These are phyloP conservation scores for Lophura nycthemera DNA, from an alignment of 2,113 vertebrate species.

Conservation along the genomic window DNA sequence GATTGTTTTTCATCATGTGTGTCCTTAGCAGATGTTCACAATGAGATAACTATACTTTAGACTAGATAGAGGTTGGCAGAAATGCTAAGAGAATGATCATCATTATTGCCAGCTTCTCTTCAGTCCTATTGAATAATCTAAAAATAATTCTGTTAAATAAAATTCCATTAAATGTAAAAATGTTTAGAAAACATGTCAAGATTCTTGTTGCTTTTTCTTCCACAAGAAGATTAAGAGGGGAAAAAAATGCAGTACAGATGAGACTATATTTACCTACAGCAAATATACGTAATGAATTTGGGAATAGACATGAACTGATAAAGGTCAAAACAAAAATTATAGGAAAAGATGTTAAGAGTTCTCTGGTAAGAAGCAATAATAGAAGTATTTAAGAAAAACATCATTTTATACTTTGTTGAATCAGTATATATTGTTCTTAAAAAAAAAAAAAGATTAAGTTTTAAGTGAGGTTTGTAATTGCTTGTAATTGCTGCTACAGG, in stretches of 20 bases:
- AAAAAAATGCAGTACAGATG: neutral
- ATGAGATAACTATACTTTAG: neutral
- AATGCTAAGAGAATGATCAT: neutral
- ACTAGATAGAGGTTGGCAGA: neutral
- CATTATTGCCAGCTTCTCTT: neutral
- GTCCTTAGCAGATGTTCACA: neutral
- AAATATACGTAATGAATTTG: neutral
- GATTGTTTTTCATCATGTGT: neutral
- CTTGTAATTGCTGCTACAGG: neutral
- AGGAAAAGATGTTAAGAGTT: neutral
- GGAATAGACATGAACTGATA: neutral
- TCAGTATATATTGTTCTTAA: neutral
- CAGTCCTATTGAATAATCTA: neutral
- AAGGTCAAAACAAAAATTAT: neutral
- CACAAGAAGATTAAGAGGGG: too few species aligned
- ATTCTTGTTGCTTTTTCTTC: neutral
- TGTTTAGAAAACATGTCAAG: neutral
- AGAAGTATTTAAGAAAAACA: neutral
- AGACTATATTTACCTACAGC: neutral
- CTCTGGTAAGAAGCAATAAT: neutral
- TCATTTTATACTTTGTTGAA: neutral
- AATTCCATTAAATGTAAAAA: neutral
- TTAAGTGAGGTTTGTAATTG: neutral
- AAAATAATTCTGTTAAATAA: neutral
- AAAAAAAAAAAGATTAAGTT: neutral